Base-by-base conservation (phyloP, 2,113 vertebrate species). In the Microtus pennsylvanicus region DNA sequence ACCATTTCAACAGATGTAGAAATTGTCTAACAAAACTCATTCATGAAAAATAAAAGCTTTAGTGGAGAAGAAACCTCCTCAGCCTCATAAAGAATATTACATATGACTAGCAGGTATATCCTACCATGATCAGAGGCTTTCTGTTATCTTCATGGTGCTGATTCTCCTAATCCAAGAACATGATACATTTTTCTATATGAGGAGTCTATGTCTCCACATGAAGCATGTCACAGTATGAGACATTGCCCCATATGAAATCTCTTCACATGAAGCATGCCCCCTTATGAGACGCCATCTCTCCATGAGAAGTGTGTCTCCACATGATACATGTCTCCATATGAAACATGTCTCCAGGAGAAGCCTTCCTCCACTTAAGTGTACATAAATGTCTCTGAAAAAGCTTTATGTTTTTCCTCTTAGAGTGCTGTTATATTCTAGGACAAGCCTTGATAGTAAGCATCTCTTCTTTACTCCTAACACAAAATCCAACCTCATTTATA, bases 381-480 rank as follows among this genome's bases (percentile, higher is more conserved):
- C n/a, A 58, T 35, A 61, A 6, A 61, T 24, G 35, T 28, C 55
- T 82, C 35, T 82, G 78, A 61, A 38, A 81, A 82, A 38, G 80
- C 35, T 19, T 82, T n/a, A 82, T 22, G 21, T 82, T 61, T n/a
- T 58, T 26, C 55, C 10, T n/a, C n/a, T 83, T 28, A 65, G 35
- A 63, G 22, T 83, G 17, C 6, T 16, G 22, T 22, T 90, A 87
- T 72, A 92, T 70, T 94, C 47, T 55, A 70, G 26, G 5, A 82
- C 75, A 77, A 90, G n/a, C 58, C 81, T 86, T 35, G 50, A 47
- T 4, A 81, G 10, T n/a, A 45, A 89, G 77, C 28, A 86, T 42
- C 19, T 50, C 86, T 91, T 70, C 47, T 74, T 95, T 89, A 70
- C 69, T 91, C 52, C 30, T 86, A 50, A 75, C 58, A 70, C 35